Evolutionary conservation across 2,797 vertebrate genomes (phyloP).

Genomic region (Platyrinchus mystaceus): DNA sequence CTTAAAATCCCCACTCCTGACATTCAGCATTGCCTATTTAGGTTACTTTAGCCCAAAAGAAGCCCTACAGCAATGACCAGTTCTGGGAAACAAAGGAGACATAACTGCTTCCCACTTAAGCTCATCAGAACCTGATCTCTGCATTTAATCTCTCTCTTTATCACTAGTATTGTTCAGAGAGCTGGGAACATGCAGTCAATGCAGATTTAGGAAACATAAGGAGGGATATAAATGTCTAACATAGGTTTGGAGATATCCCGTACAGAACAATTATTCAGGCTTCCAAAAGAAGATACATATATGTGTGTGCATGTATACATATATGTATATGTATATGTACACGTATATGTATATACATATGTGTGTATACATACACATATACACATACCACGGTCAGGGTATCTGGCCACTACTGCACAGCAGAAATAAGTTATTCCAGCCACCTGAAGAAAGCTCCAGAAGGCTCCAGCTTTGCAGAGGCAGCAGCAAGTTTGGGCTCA

Average conservation of each 20-base stretch:
- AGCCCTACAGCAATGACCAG: not conserved
- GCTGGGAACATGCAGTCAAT: not conserved
- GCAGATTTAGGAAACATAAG: not conserved
- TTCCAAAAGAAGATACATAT: not conserved
- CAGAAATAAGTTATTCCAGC: not conserved
- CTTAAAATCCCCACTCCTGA: not conserved
- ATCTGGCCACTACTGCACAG: not conserved
- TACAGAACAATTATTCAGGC: not conserved
- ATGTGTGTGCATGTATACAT: not conserved
- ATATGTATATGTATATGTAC: no score
- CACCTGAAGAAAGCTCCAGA: not conserved
- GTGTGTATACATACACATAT: not conserved
- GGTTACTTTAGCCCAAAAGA: not conserved
- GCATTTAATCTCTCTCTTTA: not conserved
- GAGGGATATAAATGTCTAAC: not conserved
- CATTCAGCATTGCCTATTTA: accelerated
- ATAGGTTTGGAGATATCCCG: not conserved
- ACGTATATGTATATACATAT: accelerated
- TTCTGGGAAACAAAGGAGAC: not conserved
- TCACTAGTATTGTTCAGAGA: not conserved
- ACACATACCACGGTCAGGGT: not conserved
- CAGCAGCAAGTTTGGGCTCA: not conserved
- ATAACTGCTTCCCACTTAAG: not conserved
- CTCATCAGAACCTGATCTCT: not conserved
- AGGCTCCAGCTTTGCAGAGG: not conserved